These are phyloP conservation scores for Eupelmus urozonus DNA, from an alignment of 2,888 invertebrate genomes.

Conservation along the genomic window DNA sequence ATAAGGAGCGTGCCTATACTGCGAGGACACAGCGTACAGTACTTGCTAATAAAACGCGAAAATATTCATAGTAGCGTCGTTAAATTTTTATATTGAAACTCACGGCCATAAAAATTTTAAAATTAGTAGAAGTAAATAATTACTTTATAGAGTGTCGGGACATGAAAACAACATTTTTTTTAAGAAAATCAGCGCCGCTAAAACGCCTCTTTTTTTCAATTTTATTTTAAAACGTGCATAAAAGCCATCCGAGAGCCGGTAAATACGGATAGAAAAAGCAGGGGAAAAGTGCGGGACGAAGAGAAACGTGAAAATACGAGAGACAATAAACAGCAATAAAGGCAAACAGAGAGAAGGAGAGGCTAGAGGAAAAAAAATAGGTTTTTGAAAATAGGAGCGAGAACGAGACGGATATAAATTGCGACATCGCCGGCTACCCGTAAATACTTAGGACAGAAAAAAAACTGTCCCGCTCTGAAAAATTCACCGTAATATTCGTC, in stretches of 20 bases:
- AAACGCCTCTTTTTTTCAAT: too few relatives aligned
- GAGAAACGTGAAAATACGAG: constrained; percentile 53
- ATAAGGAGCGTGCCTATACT: constrained; percentile 13
- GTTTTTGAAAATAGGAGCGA: constrained; percentile 46
- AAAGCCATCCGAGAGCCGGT: too few relatives aligned
- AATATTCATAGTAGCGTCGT: background rate
- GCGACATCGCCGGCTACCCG: constrained; percentile 18
- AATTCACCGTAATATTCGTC: too few relatives aligned
- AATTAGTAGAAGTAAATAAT: background rate
- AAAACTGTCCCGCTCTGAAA: too few relatives aligned
- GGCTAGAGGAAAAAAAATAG: constrained; percentile 47
- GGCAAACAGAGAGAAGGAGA: constrained; percentile 43
- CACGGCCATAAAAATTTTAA: too few relatives aligned
- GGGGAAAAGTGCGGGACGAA: constrained; percentile 25
- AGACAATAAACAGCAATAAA: constrained; percentile 59
- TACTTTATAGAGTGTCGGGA: background rate
- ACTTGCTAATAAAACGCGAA: constrained; percentile 12
- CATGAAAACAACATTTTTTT: background rate
- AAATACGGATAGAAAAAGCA: constrained; percentile 34
- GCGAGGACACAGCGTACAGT: background rate
- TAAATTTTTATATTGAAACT: constrained; percentile 16
- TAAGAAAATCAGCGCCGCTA: too few relatives aligned
- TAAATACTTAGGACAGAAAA: constrained; percentile 22
- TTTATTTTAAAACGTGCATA: background rate
- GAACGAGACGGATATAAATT: constrained; percentile 50